These are phyloP conservation scores for Perca flavescens DNA, from an alignment of 2,113 vertebrate genomes.

Conservation along the genomic window DNA sequence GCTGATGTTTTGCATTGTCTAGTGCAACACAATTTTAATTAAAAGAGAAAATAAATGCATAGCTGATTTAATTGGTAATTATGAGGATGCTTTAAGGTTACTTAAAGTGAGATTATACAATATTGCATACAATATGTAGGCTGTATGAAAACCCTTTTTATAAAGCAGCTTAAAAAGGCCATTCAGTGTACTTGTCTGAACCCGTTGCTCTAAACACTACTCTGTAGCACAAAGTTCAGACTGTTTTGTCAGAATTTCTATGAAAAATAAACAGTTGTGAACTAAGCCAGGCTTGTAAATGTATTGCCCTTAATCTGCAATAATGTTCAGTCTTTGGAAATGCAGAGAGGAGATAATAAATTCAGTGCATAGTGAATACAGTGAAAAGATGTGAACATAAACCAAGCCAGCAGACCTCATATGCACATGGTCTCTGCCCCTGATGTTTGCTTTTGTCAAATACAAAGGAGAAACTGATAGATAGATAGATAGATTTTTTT, in stretches of 20 bases:
- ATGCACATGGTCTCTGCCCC: constrained; percentile 8
- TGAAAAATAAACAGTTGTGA: constrained; percentile 12
- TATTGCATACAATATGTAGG: constrained; percentile 7
- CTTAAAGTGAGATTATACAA: constrained; percentile 19
- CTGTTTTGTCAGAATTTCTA: constrained; percentile 27
- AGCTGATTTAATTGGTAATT: constrained; percentile 6
- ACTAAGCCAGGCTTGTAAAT: constrained; percentile 14
- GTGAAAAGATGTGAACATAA: constrained; percentile 43
- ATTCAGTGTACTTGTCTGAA: constrained; percentile 3
- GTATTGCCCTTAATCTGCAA: constrained; percentile 11
- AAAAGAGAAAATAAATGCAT: neutral
- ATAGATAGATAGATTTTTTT: too few species aligned
- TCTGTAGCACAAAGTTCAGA: constrained; percentile 12
- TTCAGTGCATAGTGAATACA: constrained; percentile 28
- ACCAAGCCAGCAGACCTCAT: constrained; percentile 19
- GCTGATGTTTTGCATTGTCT: neutral
- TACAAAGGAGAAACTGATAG: constrained; percentile 7
- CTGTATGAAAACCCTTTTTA: constrained; percentile 3
- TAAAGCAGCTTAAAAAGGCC: constrained; percentile 18
- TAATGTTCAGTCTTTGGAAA: constrained; percentile 32
- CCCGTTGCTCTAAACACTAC: neutral
- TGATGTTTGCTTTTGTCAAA: constrained; percentile 41
- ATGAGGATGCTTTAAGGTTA: neutral
- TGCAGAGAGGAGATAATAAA: constrained; percentile 24
- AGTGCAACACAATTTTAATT: neutral